phyloP scores from a whole-genome alignment of 2,797 vertebrate species.

The Notolepis coatsorum region DNA sequence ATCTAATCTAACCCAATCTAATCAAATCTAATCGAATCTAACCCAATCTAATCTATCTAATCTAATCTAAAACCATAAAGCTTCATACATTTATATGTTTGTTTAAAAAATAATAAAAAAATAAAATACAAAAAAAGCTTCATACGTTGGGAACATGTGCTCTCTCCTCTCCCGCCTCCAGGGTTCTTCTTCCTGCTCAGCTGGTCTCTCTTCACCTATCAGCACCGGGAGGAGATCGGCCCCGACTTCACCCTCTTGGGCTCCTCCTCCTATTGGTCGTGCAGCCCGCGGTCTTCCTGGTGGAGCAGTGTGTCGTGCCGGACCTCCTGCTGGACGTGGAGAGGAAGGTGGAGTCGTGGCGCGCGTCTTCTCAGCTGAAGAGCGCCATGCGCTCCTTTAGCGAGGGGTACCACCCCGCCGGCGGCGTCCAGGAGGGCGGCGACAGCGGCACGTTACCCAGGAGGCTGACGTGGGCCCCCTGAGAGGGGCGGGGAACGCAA shows the following conservation, averaged over 20 bases:
- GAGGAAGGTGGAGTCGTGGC: conserved; percentile 58
- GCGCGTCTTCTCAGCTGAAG: conserved; percentile 26
- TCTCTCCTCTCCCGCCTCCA: conserved; percentile 49
- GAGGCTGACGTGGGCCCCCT: no score
- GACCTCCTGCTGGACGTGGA: conserved; percentile 74
- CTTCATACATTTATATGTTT: no score
- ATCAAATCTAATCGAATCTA: no score
- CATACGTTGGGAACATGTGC: no score
- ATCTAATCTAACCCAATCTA: no score
- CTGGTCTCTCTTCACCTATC: conserved; percentile 83
- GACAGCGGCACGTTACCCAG: no score
- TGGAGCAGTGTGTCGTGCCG: conserved; percentile 72
- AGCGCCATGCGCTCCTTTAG: conserved; percentile 42
- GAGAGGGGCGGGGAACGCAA: no score
- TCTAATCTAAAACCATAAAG: no score
- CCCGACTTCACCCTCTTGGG: conserved; percentile 71
- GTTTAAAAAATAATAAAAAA: no score
- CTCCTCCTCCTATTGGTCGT: conserved; percentile 65
- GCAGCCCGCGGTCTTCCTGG: conserved; percentile 62
- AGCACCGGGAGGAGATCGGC: conserved; percentile 72
- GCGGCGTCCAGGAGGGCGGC: no score
- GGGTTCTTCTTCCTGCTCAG: conserved; percentile 84
- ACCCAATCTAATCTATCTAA: no score
- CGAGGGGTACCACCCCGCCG: conserved; percentile 38
- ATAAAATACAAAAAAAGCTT: no score